These are phyloP conservation scores for Liparis tanakae DNA, from an alignment of 2,797 vertebrate species.

Conservation along the genomic window DNA sequence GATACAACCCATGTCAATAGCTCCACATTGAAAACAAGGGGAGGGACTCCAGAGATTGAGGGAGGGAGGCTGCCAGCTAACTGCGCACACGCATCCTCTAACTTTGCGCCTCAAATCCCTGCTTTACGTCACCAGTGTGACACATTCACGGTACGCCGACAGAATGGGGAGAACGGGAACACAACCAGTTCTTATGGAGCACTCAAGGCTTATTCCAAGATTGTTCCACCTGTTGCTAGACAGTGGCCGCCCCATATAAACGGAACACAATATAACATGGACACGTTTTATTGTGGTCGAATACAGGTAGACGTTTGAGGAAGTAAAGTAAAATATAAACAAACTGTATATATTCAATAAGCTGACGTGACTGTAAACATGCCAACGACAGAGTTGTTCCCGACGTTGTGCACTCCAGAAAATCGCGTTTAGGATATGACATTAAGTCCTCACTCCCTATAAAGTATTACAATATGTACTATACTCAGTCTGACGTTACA, in stretches of 20 bases:
- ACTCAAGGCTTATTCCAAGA: not conserved
- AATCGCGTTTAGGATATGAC: not conserved
- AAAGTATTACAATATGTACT: not conserved
- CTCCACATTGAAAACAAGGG: not conserved
- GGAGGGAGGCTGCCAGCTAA: not conserved
- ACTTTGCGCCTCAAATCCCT: slow-evolving; percentile 62
- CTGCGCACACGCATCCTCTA: slow-evolving; percentile 29
- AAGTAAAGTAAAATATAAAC: not conserved
- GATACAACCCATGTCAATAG: not conserved
- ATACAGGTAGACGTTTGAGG: not conserved
- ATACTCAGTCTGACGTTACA: not conserved
- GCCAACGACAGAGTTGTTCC: fast-evolving
- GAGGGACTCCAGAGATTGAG: not conserved
- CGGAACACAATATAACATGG: no score
- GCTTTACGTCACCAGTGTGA: slow-evolving; percentile 41
- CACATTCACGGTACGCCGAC: not conserved
- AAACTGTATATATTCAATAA: not conserved
- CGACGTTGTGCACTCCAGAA: fast-evolving
- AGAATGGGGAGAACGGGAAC: slow-evolving; percentile 19
- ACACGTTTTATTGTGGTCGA: not conserved
- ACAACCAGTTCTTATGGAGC: fast-evolving
- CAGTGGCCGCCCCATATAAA: not conserved
- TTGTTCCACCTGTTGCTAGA: not conserved
- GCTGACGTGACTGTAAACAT: not conserved
- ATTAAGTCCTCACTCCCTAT: slow-evolving; percentile 18